Evolutionary conservation across 2,888 invertebrate species (phyloP), one percentile per base, ranked within the genome.

Genomic region (Apantesis nais): DNA sequence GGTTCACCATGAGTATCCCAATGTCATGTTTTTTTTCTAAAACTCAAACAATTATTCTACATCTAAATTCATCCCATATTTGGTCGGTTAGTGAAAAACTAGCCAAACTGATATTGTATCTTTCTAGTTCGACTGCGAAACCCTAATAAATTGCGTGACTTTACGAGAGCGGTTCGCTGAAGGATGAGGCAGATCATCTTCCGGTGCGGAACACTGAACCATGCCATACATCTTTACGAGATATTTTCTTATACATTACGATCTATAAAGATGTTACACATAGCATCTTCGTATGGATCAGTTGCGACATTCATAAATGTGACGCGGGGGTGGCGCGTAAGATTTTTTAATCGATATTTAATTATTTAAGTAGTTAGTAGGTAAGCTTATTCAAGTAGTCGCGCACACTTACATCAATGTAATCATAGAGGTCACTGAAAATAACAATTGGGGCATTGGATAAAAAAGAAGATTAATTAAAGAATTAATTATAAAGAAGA

Each of bases 171-270:
- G 25, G 55, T 14, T 55, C 55, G 55, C 25, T 55, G 25, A 55
- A 55, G n/a, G 25, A 55, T 55, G 55, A 55, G 55, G 55, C 55
- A 55, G 55, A 55, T 55, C 55, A 55, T 55, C 55, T 55, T 55
- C 55, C 55, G 55, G 55, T 55, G 55, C 25, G 55, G 55, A 61
- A 61, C 34, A 61, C 34, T 61, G 34, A 61, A 22, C 34, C 61
- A 34, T 61, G 29, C 31, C 22, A 61, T 34, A 61, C 34, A 34
- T 31, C 34, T 61, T 55, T 55, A 55, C 55, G 55, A 55, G 55
- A 55, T 55, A 55, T 55, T 55, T 55, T 25, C 55, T 55, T 25
- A 25, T 55, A 55, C 55, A 55, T 25, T 14, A 55, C 25, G 25
- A 4, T 55, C 25, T 55, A 55, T 55, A 55, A 55, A 25, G 55